Percentiles rank a stretch among this genome's conserved stretches.
Conservation (phyloP, 1,140 invertebrate species). For the Aphidius ervi region DNA sequence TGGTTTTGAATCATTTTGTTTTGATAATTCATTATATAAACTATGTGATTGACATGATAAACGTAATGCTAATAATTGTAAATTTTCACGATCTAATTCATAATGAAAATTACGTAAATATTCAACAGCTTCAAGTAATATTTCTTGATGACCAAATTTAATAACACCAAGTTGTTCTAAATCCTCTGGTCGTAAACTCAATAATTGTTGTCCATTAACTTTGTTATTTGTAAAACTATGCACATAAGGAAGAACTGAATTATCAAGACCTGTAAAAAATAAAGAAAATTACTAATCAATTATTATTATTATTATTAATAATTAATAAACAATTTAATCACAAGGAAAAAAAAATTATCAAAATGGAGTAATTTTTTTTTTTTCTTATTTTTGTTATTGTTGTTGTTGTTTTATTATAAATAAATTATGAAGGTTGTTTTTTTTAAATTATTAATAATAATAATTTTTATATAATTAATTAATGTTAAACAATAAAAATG, state of each 20-base stretch:
- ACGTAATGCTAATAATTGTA: conserved; percentile 80
- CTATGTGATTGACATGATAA: conserved; percentile 79
- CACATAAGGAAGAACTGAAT: conserved; percentile 74
- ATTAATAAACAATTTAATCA: too few relatives aligned
- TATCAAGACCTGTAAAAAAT: conserved; percentile 67
- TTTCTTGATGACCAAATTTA: conserved; percentile 88
- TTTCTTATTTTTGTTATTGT: conserved; percentile 2
- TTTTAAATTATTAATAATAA: background rate
- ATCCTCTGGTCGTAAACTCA: conserved; percentile 80
- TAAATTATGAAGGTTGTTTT: background rate
- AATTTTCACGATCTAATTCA: conserved; percentile 83
- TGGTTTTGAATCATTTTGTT: conserved; percentile 60
- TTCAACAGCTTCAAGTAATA: conserved; percentile 86
- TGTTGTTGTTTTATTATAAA: background rate
- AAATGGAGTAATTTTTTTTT: conserved; percentile 5
- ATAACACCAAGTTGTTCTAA: conserved; percentile 79
- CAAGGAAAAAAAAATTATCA: background rate
- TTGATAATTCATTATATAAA: conserved; percentile 67
- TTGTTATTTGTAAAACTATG: conserved; percentile 76
- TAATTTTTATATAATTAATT: background rate
- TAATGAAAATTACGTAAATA: conserved; percentile 86
- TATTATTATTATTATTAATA: too few relatives aligned
- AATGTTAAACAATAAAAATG: background rate
- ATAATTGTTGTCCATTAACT: conserved; percentile 76
- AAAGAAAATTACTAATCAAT: too few relatives aligned